Evolutionary conservation across 2,888 invertebrate species (phyloP), one percentile per base, ranked within the genome.

Genomic region (Cheilosia urbana): DNA sequence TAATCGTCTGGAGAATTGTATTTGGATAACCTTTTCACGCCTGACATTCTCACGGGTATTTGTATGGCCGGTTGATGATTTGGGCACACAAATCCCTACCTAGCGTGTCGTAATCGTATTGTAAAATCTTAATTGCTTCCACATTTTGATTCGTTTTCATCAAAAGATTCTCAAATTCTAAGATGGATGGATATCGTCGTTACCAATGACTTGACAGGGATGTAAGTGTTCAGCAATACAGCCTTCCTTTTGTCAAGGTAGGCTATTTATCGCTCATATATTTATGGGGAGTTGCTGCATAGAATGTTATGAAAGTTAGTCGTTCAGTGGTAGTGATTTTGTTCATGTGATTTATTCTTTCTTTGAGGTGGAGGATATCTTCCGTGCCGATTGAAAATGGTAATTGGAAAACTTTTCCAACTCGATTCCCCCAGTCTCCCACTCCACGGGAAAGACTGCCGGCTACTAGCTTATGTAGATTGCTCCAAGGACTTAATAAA

Each of bases 21-120:
- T 76, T 76, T 65, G 17, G 55, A 57, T 63, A 81, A 63, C 80
- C 75, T 75, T 62, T 75, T 75, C 63, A 75, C 80, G 75, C 75
- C 75, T 75, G 57, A 34, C 68, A 63, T 81, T 75, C 75, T 42
- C 51, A 66, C 53, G 30, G 75, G 51, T 63, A 34, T 37, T 37
- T 34, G 49, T 15, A 27, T 40, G 37, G n/a, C n/a, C 19, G 15
- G 19, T 17, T 11, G 60, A 60, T 47, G 58, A 76, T 60, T 55
- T 5, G 40, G 55, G 30, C 19, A 55, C n/a, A 45, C 15, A 45
- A 21, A 27, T 45, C 19, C 15, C 4, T 42, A n/a, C 27, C 27
- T 66, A 40, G 3, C 30, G n/a, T 34, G 19, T 55, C 24, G 17
- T 21, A 34, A 40, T 11, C 42, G 40, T 24, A 63, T 55, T 30